Conservation (phyloP, 2,113 vertebrate species). For the Seriola rivoliana region DNA sequence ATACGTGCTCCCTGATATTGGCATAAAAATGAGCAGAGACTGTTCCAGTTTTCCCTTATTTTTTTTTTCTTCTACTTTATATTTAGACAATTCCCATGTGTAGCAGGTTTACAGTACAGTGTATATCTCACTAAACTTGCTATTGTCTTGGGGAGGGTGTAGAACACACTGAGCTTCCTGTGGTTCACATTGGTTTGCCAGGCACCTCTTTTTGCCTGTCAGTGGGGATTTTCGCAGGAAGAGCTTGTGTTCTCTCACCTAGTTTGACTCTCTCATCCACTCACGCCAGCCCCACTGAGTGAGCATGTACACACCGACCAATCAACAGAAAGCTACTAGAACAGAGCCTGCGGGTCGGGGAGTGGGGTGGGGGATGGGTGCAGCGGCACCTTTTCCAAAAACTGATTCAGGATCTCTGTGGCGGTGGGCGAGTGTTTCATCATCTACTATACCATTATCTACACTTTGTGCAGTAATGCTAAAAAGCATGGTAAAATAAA, state of each 20-base stretch:
- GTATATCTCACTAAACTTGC: constrained; percentile 35
- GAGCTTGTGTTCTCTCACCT: constrained; percentile 43
- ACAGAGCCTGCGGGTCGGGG: constrained; percentile 3
- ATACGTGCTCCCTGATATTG: background rate
- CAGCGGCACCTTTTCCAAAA: constrained; percentile 5
- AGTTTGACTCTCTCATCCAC: constrained; percentile 28
- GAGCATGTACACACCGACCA: constrained; percentile 10
- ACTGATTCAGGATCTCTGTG: background rate
- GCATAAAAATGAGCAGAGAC: background rate
- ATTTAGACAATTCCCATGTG: constrained; percentile 3
- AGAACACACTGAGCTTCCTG: constrained; percentile 31
- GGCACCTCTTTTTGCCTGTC: constrained; percentile 44
- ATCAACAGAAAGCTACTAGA: constrained; percentile 20
- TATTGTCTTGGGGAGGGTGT: constrained; percentile 34
- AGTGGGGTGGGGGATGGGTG: background rate
- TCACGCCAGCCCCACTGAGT: background rate
- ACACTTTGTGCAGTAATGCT: constrained; percentile 7
- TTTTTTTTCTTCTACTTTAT: constrained; percentile 8
- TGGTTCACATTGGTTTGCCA: constrained; percentile 34
- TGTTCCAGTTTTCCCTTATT: background rate
- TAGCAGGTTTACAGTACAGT: constrained; percentile 26
- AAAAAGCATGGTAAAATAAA: constrained; percentile 26
- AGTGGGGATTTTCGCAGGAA: constrained; percentile 56
- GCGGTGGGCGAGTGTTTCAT: background rate
- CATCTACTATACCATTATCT: constrained; percentile 31